These are phyloP conservation scores for Gisinianus flammeolus DNA, from an alignment of 2,888 invertebrate genomes.

Conservation along the genomic window DNA sequence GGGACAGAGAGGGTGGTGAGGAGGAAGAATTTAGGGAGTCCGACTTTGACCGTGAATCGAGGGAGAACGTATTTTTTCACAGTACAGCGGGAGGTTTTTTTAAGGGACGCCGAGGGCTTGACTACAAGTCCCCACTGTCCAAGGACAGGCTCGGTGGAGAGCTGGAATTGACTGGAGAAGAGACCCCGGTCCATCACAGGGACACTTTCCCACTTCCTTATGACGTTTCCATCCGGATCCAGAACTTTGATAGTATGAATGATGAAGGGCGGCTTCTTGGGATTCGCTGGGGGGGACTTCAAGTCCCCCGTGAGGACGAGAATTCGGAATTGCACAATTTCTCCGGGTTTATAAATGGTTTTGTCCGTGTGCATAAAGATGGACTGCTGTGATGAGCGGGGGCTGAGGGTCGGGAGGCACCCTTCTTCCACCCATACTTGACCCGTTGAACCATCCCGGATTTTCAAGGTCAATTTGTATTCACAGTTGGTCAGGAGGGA, in stretches of 20 bases:
- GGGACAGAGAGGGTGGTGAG: background rate
- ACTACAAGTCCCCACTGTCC: slow-evolving; percentile 73
- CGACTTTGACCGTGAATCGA: background rate
- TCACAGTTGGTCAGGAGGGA: background rate
- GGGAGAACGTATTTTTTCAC: background rate
- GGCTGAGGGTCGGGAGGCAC: no score
- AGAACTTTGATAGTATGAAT: slow-evolving; percentile 24
- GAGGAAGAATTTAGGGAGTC: background rate
- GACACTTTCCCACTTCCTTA: slow-evolving; percentile 79
- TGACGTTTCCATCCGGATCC: slow-evolving; percentile 70
- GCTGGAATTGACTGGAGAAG: slow-evolving; percentile 73
- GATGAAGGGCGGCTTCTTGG: background rate
- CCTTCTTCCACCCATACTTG: background rate
- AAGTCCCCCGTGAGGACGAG: slow-evolving; percentile 76
- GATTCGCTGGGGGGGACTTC: slow-evolving; percentile 65
- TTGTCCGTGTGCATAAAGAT: slow-evolving; percentile 96
- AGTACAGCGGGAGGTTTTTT: background rate
- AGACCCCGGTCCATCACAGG: slow-evolving; percentile 70
- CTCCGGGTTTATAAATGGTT: slow-evolving; percentile 85
- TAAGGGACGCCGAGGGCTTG: background rate
- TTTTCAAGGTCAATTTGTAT: background rate
- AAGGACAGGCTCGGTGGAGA: slow-evolving; percentile 83
- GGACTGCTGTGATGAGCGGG: no score
- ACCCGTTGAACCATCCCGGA: background rate
- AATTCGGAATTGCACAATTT: slow-evolving; percentile 80